Conservation (phyloP, 2,797 vertebrate species). For the Micropoecilia bifurca region DNA sequence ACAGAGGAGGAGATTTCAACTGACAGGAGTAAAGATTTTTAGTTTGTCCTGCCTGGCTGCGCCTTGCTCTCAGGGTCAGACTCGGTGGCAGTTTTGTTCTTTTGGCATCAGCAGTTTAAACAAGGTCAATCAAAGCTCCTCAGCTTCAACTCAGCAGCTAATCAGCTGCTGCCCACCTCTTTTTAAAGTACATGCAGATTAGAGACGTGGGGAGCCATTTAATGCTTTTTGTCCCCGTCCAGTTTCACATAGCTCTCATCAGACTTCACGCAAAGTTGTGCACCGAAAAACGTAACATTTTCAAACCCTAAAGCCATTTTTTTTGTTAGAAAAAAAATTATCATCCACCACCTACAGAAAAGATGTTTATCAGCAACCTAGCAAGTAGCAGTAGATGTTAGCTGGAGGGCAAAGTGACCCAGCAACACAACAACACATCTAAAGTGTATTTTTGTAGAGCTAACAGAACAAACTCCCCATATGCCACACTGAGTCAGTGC, state of each 20-base stretch:
- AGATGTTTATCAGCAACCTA: background rate
- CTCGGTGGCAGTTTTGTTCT: background rate
- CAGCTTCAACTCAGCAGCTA: background rate
- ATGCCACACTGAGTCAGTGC: background rate
- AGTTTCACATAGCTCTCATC: background rate
- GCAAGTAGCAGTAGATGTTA: background rate
- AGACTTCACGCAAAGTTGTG: background rate
- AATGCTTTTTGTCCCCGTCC: background rate
- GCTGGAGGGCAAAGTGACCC: background rate
- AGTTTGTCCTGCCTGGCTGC: background rate
- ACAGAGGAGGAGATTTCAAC: background rate
- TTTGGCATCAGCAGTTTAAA: background rate
- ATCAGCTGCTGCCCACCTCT: background rate
- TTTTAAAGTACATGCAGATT: background rate
- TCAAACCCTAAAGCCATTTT: background rate
- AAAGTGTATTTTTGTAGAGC: background rate
- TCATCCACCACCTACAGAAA: background rate
- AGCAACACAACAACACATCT: background rate
- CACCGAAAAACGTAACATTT: background rate
- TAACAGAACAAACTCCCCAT: background rate
- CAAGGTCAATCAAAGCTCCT: conserved; percentile 1
- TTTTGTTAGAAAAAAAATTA: background rate
- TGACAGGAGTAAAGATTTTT: conserved; percentile 11
- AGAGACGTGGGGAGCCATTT: background rate
- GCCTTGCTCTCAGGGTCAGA: background rate